Evolutionary conservation across 1,140 invertebrate genomes (phyloP).

Genomic region (Neoseiulus cucumeris): DNA sequence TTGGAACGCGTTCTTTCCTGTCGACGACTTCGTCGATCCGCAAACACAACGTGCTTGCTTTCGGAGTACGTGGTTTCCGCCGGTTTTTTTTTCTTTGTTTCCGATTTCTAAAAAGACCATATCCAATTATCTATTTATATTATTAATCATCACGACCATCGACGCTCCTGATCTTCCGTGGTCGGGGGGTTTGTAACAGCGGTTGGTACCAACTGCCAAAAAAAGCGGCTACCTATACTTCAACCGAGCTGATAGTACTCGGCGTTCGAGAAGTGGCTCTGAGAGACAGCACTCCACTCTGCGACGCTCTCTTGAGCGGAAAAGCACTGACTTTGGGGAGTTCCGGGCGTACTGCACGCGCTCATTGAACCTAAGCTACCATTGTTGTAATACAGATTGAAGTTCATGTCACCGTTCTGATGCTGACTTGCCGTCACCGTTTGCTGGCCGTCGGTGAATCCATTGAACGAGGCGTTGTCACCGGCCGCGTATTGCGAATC

Average conservation of each 20-base stretch:
- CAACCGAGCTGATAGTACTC: conserved; percentile 5
- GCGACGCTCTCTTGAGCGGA: not conserved
- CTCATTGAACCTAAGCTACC: conserved; percentile 3
- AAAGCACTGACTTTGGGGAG: conserved; percentile 2
- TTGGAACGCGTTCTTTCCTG: too few species aligned
- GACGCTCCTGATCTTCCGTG: too few species aligned
- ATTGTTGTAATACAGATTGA: conserved; percentile 8
- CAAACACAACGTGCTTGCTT: too few species aligned
- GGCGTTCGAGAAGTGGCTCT: not conserved
- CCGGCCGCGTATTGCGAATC: not conserved
- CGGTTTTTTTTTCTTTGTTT: too few species aligned
- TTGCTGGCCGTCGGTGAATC: not conserved
- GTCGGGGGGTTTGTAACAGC: too few species aligned
- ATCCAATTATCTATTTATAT: too few species aligned
- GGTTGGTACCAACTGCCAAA: too few species aligned
- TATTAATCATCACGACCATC: too few species aligned
- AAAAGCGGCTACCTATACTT: too few species aligned
- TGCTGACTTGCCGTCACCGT: not conserved
- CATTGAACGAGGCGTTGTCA: not conserved
- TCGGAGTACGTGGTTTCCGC: too few species aligned
- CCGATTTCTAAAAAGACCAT: too few species aligned
- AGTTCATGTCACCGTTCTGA: not conserved
- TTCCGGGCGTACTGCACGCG: not conserved
- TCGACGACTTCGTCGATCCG: too few species aligned
- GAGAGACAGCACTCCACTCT: not conserved